A percentile compares a stretch with the other conserved stretches of the same genome.
Conservation (phyloP, 2,888 invertebrate species). For the Buathra laborator region DNA sequence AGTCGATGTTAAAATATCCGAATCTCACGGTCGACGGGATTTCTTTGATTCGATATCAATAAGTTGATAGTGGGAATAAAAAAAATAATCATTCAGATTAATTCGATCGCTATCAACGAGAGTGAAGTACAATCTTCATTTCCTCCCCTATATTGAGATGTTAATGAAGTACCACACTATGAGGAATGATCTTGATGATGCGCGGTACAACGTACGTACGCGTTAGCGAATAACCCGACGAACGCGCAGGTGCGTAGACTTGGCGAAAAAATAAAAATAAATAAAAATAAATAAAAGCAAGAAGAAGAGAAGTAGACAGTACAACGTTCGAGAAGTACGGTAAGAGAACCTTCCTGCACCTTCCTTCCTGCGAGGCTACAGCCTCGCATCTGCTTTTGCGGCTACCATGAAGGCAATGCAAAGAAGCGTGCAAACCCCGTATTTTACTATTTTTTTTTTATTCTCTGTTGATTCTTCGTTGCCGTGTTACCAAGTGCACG, state of each 20-base stretch:
- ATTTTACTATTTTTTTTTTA: constrained; percentile 4
- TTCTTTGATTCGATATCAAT: background rate
- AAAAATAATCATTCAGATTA: background rate
- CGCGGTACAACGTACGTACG: background rate
- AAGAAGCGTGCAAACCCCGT: constrained; percentile 32
- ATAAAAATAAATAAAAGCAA: constrained; percentile 1
- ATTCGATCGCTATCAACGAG: background rate
- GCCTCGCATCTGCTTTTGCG: constrained; percentile 57
- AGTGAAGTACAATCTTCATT: background rate
- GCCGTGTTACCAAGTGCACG: constrained; percentile 1
- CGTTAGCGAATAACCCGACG: background rate
- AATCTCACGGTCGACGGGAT: background rate
- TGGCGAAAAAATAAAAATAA: background rate
- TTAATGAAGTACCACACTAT: background rate
- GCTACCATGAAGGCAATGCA: constrained; percentile 33
- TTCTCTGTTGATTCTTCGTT: constrained; percentile 6
- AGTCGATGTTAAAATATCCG: no score
- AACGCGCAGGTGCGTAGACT: constrained; percentile 29
- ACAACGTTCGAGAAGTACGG: constrained; percentile 6
- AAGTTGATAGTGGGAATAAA: background rate
- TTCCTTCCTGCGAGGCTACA: constrained; percentile 16
- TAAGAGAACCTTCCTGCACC: constrained; percentile 24
- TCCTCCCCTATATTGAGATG: no score
- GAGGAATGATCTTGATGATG: background rate
- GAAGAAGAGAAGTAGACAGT: background rate